phyloP scores from a whole-genome alignment of 2,113 vertebrate genomes.

The Noctilio leporinus region DNA sequence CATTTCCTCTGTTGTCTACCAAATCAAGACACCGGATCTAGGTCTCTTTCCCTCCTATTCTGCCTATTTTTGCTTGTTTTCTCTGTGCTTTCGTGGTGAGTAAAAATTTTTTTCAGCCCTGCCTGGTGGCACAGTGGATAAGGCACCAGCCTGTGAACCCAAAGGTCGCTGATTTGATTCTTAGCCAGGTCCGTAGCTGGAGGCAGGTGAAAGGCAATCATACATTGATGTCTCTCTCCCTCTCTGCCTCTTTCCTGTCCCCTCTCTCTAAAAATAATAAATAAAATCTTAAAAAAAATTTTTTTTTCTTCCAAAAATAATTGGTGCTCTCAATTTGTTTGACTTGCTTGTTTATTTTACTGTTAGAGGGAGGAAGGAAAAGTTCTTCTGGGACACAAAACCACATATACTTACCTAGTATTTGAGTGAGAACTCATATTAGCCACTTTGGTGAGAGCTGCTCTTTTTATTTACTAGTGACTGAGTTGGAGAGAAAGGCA shows the following conservation, averaged over 20 bases:
- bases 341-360: neutral
- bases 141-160: too few relatives aligned
- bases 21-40: neutral
- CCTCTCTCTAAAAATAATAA: too few relatives aligned
- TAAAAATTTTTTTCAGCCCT: slow-evolving; percentile 13
- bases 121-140: too few relatives aligned
- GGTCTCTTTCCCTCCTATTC: neutral
- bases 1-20: neutral
- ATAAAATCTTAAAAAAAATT: too few relatives aligned
- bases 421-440: neutral
- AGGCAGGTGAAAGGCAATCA: too few relatives aligned
- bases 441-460: neutral
- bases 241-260: too few relatives aligned
- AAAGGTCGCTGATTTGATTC: too few relatives aligned
- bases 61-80: neutral
- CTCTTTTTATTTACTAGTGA: neutral
- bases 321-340: neutral
- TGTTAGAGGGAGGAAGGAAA: neutral
- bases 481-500: neutral
- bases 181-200: too few relatives aligned
- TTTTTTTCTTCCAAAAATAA: neutral
- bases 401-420: neutral
- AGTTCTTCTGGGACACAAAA: neutral
- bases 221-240: too few relatives aligned
- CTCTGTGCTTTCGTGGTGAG: slow-evolving; percentile 22